Evolutionary conservation across 2,113 vertebrate genomes (phyloP), one percentile per base, ranked within the genome.

Genomic region (Pseudopodoces humilis): DNA sequence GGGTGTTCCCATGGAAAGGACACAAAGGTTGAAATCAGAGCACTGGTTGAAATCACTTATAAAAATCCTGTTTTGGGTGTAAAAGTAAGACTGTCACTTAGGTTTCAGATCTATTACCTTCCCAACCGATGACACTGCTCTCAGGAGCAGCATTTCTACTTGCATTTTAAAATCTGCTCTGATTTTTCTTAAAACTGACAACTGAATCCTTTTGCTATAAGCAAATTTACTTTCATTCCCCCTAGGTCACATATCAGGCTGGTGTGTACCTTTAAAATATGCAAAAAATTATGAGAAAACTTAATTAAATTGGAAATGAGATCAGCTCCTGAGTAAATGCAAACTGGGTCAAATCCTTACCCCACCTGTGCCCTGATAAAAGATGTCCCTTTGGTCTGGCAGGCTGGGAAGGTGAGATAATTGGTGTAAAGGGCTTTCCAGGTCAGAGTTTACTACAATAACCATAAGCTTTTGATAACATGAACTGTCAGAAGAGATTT

Each of bases 301-400:
- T 74, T 86, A 89, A 91, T 89, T 95, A 92, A 81, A 58, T 47
- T 77, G 58, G 68, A 76, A 90, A 96, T 70, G 24, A 94, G 43
- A 83, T 88, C 44, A 75, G 49, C 22, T 84, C 53, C 72, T 44
- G 39, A 55, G 50, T 80, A 75, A 86, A 71, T 53, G 62, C 41
- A 59, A 84, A 78, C 25, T 71, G 37, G 64, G 77, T 94, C 83
- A 91, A 84, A 84, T 53, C 23, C 47, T 91, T 28, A 49, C n/a
- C 1, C 0, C 39, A 62, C 37, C 28, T 47, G 20, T 80, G 39
- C 46, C 65, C 59, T 76, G 70, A 77, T 68, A 85, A 76, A 85
- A 37, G n/a, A 28, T 64, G 47, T 84, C 63, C 88, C 59, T 92
- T 68, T 64, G 49, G 49, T 44, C 53, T 64, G 24, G 22, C 27